Base-by-base conservation (phyloP, 2,888 invertebrate species). In the Syrista parreyssii region DNA sequence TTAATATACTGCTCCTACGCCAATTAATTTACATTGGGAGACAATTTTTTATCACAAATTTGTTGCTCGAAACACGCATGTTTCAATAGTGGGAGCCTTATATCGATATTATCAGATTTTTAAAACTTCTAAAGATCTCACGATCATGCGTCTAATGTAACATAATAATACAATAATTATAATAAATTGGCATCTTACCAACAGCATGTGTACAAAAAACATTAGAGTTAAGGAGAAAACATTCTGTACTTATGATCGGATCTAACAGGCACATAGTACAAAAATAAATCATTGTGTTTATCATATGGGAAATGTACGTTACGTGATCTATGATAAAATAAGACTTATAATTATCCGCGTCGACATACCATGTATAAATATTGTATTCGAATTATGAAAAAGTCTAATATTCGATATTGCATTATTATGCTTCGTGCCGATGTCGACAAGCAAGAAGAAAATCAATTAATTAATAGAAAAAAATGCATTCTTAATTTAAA, bases 91-190 rank as follows among this genome's bases (percentile, higher is more conserved):
- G 71, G 31, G 32, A 71, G 71, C 32, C 71, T 71, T 33, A 33
- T 71, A 33, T 23, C 6, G 1, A 40, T 40, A 40, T 71, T 71
- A 71, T 32, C 31, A 31, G 32, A 71, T 71, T 31, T 71, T 31
- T 71, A 71, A 71, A 71, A 71, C 12, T 71, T 71, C 71, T 33
- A 3, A 31, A 71, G 31, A 71, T 71, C 71, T 31, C 31, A 71
- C 31, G 12, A 75, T 87, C 81, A 91, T 84, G 90, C 91, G 79
- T 91, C 91, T 68, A 91, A 79, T 11, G 90, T 91, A 68, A 91
- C 91, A 55, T 55, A 55, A 55, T 55, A 55, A 55, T 55, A 55
- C 23, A 40, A 40, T 40, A 40, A 40, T 40, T 40, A 40, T 40
- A 40, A 55, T 23, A 55, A 6, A 55, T 55, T 55, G 55, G 55